A percentile compares a stretch with the other conserved stretches of the same genome.
phyloP scores from a whole-genome alignment of 92 coral and sea anemone genomes.

The Palythoa grandis region DNA sequence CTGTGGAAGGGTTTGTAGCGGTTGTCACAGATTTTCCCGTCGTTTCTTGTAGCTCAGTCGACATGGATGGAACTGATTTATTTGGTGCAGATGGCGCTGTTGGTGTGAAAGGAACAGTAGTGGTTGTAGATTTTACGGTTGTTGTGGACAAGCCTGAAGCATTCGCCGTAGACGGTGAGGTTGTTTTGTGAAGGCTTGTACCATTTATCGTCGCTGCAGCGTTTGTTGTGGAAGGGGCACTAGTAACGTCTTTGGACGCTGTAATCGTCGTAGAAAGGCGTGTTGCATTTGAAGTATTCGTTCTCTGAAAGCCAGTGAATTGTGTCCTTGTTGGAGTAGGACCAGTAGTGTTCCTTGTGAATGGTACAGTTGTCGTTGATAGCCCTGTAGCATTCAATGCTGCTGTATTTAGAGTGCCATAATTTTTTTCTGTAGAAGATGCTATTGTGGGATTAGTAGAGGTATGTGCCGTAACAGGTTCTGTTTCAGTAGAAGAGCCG shows the following conservation, averaged over 20 bases:
- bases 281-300: neutral
- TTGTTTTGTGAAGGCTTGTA: neutral
- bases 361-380: neutral
- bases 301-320: neutral
- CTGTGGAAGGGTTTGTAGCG: slow-evolving; percentile 1
- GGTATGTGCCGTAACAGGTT: neutral
- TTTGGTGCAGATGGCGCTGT: neutral
- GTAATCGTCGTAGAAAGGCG: neutral
- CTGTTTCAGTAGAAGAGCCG: neutral
- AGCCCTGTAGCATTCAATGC: neutral
- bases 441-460: neutral
- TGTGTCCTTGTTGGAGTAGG: neutral
- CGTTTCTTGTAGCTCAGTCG: neutral
- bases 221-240: neutral
- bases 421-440: neutral
- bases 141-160: neutral
- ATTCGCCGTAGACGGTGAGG: neutral
- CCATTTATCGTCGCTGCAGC: neutral
- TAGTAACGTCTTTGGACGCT: neutral
- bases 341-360: neutral
- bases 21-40: neutral
- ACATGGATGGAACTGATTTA: neutral
- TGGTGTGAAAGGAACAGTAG: neutral
- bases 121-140: neutral
- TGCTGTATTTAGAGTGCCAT: neutral